These are phyloP conservation scores for Eilema griseolum DNA, from an alignment of 2,888 invertebrate genomes.

Conservation along the genomic window DNA sequence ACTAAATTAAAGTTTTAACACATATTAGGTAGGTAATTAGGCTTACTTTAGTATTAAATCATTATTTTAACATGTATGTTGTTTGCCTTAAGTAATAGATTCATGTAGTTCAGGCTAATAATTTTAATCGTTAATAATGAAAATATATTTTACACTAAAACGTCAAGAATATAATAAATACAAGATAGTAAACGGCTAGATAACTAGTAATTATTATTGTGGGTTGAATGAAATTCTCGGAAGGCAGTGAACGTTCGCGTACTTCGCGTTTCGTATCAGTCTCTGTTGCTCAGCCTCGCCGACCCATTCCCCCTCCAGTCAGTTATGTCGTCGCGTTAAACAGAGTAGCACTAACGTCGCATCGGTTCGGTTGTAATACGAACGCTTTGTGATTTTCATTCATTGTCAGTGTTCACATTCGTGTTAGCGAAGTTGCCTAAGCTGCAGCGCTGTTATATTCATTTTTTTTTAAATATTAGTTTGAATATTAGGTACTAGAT, in stretches of 20 bases:
- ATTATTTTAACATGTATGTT: too few relatives aligned
- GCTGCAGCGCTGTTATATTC: not conserved
- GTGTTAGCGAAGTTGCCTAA: slow-evolving; percentile 17
- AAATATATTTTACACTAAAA: slow-evolving; percentile 47
- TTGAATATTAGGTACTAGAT: not conserved
- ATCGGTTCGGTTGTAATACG: slow-evolving; percentile 25
- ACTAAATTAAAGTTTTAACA: too few relatives aligned
- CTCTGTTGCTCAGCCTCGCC: slow-evolving; percentile 58
- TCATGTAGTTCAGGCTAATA: too few relatives aligned
- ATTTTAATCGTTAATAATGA: slow-evolving; percentile 17
- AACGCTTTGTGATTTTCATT: slow-evolving; percentile 2
- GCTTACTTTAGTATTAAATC: too few relatives aligned
- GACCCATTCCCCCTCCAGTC: slow-evolving; percentile 54
- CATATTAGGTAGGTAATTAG: too few relatives aligned
- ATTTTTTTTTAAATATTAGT: not conserved
- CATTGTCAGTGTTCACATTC: slow-evolving; percentile 27
- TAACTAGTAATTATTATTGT: slow-evolving; percentile 64
- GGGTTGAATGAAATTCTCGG: slow-evolving; percentile 78
- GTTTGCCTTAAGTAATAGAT: too few relatives aligned
- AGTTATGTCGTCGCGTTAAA: slow-evolving; percentile 23
- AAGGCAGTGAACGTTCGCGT: slow-evolving; percentile 73
- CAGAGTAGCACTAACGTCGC: slow-evolving; percentile 10
- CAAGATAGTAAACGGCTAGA: slow-evolving; percentile 67
- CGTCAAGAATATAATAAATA: slow-evolving; percentile 44
- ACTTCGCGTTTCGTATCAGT: slow-evolving; percentile 68